A percentile compares a stretch with the other conserved stretches of the same genome.
These are phyloP conservation scores for Oncorhynchus tshawytscha DNA, from an alignment of 2,113 vertebrate genomes.

Conservation along the genomic window DNA sequence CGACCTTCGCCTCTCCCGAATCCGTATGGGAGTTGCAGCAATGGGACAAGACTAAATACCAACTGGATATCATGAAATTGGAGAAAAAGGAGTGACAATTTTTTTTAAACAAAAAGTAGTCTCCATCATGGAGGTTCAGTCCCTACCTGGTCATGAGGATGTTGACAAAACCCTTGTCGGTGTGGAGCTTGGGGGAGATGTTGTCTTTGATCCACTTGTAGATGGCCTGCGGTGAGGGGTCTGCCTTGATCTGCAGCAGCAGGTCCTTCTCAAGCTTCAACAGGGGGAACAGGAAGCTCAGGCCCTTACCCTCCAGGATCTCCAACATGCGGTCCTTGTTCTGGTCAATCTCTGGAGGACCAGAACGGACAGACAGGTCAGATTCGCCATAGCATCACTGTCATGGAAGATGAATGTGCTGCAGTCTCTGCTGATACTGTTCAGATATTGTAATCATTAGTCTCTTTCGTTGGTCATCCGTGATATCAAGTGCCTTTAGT, in stretches of 20 bases:
- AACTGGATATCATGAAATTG: no score
- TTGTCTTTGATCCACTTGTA: constrained; percentile 99
- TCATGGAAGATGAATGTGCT: neutral
- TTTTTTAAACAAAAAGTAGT: neutral
- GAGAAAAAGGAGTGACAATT: no score
- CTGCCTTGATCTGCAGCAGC: constrained; percentile 93
- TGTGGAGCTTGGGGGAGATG: constrained; percentile 97
- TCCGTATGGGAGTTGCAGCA: no score
- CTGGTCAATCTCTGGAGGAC: constrained; percentile 91
- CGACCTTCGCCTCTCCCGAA: no score
- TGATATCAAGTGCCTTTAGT: no score
- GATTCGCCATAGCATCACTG: no score
- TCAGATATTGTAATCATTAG: no score
- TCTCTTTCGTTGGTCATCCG: no score
- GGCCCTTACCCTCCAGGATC: constrained; percentile 95
- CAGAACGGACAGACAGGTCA: neutral
- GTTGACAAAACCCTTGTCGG: constrained; percentile 99
- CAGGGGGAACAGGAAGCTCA: constrained; percentile 97
- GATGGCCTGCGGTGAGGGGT: constrained; percentile 96
- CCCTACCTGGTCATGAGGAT: constrained; percentile 97
- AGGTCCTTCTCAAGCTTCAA: constrained; percentile 98
- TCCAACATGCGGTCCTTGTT: constrained; percentile 99
- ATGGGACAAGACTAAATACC: no score
- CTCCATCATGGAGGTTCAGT: neutral
- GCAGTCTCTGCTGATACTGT: no score